Percentiles rank a stretch among this genome's conserved stretches.
Conservation (phyloP, 2,113 vertebrate species). For the Thamnophis sirtalis region DNA sequence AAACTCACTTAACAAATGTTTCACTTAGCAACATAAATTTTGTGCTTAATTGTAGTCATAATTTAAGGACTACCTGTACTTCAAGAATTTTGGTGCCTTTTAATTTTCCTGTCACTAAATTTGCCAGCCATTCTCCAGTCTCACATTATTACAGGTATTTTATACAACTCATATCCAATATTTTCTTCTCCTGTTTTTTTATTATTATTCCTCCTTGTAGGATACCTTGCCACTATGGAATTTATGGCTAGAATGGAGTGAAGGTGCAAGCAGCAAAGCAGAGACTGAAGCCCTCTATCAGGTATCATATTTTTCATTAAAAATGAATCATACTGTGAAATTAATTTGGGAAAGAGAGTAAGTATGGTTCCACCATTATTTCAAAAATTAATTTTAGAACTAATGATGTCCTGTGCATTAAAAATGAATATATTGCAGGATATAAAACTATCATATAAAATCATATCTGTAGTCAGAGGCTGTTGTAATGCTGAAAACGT, state of each 20-base stretch:
- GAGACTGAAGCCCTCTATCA: slow-evolving; percentile 83
- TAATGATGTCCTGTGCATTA: neutral
- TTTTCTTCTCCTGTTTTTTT: slow-evolving; percentile 9
- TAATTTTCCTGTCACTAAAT: neutral
- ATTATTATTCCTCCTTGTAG: slow-evolving; percentile 61
- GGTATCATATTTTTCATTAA: slow-evolving; percentile 64
- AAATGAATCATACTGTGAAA: neutral
- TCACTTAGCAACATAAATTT: too few species aligned
- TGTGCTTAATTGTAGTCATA: too few species aligned
- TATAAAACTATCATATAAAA: neutral
- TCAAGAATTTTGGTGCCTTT: neutral
- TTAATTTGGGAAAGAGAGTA: neutral
- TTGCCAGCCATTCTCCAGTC: neutral
- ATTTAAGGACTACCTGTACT: too few species aligned
- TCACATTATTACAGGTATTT: neutral
- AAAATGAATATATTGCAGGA: neutral
- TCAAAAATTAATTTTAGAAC: neutral
- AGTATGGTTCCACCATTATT: neutral
- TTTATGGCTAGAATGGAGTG: slow-evolving; percentile 85
- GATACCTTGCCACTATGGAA: slow-evolving; percentile 82
- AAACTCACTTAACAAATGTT: too few species aligned
- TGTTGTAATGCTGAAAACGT: neutral
- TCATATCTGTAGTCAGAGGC: neutral
- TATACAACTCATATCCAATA: neutral
- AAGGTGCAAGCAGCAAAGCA: slow-evolving; percentile 62